Percentiles rank a stretch among this genome's conserved stretches.
Evolutionary conservation across 1,140 invertebrate genomes (phyloP).

Genomic region (Pentalonia nigronervosa): DNA sequence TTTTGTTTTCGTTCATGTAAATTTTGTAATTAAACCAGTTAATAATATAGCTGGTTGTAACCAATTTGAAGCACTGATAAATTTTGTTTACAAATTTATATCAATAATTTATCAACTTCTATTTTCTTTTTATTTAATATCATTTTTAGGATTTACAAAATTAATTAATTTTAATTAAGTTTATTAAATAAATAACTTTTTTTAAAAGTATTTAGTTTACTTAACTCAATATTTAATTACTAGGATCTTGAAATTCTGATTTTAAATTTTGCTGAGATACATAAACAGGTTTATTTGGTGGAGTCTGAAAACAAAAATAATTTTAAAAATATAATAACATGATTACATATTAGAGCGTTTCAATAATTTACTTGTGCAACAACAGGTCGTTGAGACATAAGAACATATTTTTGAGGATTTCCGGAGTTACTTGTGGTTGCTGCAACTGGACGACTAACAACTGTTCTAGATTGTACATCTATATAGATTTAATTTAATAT

Average conservation of each 20-base stretch:
- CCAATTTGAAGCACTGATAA: no score
- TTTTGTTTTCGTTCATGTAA: neutral
- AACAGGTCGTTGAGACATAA: conserved; percentile 47
- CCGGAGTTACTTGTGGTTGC: neutral
- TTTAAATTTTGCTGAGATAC: conserved; percentile 36
- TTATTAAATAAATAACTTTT: neutral
- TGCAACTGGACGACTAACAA: conserved; percentile 36
- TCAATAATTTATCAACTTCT: neutral
- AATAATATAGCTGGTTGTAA: neutral
- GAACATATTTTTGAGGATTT: conserved; percentile 49
- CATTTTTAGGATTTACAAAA: neutral
- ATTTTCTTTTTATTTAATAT: neutral
- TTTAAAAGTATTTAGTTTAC: neutral
- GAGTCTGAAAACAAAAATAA: conserved; percentile 18
- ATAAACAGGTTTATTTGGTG: conserved; percentile 37
- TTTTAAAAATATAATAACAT: neutral
- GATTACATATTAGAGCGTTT: neutral
- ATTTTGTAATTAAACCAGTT: neutral
- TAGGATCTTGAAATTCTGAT: conserved; percentile 51
- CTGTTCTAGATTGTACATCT: conserved; percentile 39
- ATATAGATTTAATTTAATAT: neutral
- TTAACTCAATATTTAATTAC: neutral
- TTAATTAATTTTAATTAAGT: no score
- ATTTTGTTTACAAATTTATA: neutral
- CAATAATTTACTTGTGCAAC: conserved; percentile 29